Base-by-base conservation (phyloP, 1,140 invertebrate species). In the Brachystomella parvula region DNA sequence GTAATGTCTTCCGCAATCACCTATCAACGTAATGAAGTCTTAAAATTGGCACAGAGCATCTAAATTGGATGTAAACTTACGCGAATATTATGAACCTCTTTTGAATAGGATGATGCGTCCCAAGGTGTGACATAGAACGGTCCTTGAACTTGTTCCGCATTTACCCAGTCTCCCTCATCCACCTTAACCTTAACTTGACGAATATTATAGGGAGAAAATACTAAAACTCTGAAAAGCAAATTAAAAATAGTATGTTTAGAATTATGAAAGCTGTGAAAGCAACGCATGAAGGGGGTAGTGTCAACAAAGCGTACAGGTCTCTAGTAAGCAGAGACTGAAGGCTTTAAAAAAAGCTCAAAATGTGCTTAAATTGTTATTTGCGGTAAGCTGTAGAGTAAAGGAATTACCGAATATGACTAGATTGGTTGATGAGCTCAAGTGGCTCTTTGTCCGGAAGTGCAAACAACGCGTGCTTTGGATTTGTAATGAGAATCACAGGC, bases 401-500 rank as follows among this genome's bases (percentile, higher is more conserved):
- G 24, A 53, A 3, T 76, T 78, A 87, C 86, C 86, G 84, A 49
- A 94, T 86, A 79, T 93, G 88, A 47, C 87, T 87, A 2, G 91
- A 94, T 65, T 83, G 78, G 65, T 75, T 73, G 39, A 91, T 85
- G 67, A 84, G 79, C 64, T 86, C 75, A 35, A 86, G 68, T 47
- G 89, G 88, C 79, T 94, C 91, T 76, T 86, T 85, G 6, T 79
- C 76, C 12, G 87, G 86, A 78, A 92, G 84, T 21, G 80, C 72
- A 77, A 86, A 91, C 62, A 85, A 77, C 49, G 87, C 85, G 80
- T 91, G 82, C 79, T 94, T 95, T 49, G 93, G 92, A 82, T 94
- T 95, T 32, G 92, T 94, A 9, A 95, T 82, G 68, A 95, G 76
- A 49, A 88, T 82, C 17, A 93, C 79, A 26, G 92, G 92, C 90